Evolutionary conservation across 2,888 invertebrate species (phyloP).

Genomic region (Blomia tropicalis): DNA sequence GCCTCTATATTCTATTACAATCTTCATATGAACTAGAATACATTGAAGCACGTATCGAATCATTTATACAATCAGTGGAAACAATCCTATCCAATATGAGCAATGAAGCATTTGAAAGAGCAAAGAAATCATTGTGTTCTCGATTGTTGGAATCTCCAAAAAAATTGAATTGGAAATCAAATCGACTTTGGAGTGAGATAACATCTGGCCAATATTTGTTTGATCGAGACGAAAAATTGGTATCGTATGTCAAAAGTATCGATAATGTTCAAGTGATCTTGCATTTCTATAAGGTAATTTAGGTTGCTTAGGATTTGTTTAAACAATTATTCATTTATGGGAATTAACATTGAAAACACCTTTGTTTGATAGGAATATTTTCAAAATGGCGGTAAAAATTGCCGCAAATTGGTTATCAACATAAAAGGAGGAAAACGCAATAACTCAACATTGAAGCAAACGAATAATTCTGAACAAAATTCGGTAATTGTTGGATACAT

Average conservation of each 20-base stretch:
- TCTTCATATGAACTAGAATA: slow-evolving; percentile 53
- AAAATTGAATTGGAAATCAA: slow-evolving; percentile 53
- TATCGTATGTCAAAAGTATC: not conserved
- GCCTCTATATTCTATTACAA: slow-evolving; percentile 40
- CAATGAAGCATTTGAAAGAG: slow-evolving; percentile 60
- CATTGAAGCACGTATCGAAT: slow-evolving; percentile 70
- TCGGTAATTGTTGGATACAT: too few relatives aligned
- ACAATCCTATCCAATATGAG: slow-evolving; percentile 52
- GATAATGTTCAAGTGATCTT: not conserved
- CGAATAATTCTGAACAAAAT: too few relatives aligned
- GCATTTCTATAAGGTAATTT: not conserved
- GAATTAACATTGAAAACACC: too few relatives aligned
- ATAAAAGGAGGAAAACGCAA: not conserved
- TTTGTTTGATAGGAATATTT: not conserved
- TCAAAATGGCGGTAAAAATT: not conserved
- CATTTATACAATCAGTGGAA: slow-evolving; percentile 57
- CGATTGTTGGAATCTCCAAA: slow-evolving; percentile 79
- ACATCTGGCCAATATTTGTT: slow-evolving; percentile 72
- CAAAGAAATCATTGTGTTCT: slow-evolving; percentile 63
- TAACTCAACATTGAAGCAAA: too few relatives aligned
- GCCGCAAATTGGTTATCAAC: not conserved
- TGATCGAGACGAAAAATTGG: slow-evolving; percentile 51
- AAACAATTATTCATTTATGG: too few relatives aligned
- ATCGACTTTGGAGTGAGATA: slow-evolving; percentile 69
- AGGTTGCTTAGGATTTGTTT: not conserved